phyloP scores from a whole-genome alignment of 2,113 vertebrate species.

The Nansenia antarctica region DNA sequence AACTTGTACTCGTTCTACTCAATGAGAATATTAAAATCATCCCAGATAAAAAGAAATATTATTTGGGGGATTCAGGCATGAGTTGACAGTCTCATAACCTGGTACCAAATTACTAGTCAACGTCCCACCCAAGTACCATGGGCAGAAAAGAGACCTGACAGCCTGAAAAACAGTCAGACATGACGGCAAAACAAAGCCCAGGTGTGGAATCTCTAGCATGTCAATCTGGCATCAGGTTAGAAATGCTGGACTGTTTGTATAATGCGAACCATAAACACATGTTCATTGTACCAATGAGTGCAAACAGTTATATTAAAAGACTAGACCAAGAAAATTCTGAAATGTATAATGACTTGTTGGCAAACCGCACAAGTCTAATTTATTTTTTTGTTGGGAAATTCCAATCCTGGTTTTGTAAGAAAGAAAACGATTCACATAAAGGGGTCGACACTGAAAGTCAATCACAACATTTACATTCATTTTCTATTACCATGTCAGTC shows the following conservation, averaged over 20 bases:
- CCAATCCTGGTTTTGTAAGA: neutral
- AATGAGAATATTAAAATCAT: no score
- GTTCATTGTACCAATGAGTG: no score
- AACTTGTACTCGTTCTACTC: no score
- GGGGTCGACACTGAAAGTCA: neutral
- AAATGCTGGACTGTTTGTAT: no score
- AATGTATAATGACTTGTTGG: no score
- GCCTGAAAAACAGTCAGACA: neutral
- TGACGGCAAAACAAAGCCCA: neutral
- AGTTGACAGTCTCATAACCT: neutral
- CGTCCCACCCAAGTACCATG: neutral
- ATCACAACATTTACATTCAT: slow-evolving; percentile 5
- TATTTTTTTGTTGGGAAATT: no score
- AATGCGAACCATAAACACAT: no score
- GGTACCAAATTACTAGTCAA: neutral
- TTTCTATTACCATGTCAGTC: slow-evolving; percentile 42
- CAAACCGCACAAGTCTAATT: no score
- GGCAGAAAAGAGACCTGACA: neutral
- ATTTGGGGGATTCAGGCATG: neutral
- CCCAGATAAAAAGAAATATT: no score
- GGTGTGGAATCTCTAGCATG: neutral
- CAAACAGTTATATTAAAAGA: no score
- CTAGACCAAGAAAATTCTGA: no score
- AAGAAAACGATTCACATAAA: neutral
- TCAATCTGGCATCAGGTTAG: no score